These are phyloP conservation scores for Sebastolobus alascanus DNA, from an alignment of 2,797 vertebrate genomes.

Conservation along the genomic window DNA sequence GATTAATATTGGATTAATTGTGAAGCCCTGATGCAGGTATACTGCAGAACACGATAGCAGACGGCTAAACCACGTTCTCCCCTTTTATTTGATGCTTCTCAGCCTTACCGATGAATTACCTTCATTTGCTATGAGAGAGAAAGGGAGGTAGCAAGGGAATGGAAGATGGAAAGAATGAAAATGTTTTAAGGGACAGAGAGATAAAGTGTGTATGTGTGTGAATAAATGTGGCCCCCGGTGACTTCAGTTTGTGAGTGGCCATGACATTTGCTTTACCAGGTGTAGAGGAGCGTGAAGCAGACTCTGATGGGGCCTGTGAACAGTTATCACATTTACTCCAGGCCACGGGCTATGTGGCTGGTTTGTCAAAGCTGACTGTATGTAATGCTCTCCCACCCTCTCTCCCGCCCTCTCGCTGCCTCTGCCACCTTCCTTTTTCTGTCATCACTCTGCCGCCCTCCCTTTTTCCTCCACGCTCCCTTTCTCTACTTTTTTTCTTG, in stretches of 20 bases:
- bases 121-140: constrained; percentile 22
- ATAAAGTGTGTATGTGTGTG: constrained; percentile 43
- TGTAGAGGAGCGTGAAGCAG: constrained; percentile 75
- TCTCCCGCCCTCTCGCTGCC: constrained; percentile 32
- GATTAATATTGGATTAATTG: not conserved
- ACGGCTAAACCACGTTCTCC: not conserved
- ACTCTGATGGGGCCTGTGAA: constrained; percentile 74
- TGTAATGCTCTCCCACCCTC: constrained; percentile 50
- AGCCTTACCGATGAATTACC: constrained; percentile 21
- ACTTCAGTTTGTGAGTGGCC: constrained; percentile 69
- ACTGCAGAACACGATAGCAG: not conserved
- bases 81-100: constrained; percentile 34
- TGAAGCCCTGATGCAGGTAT: not conserved
- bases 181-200: constrained; percentile 40
- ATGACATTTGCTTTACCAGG: constrained; percentile 77
- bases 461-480: constrained; percentile 33
- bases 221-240: constrained; percentile 58
- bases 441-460: constrained; percentile 34
- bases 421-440: constrained; percentile 44
- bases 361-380: constrained; percentile 64
- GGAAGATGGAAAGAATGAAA: constrained; percentile 35
- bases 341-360: constrained; percentile 61
- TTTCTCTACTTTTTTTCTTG: constrained; percentile 48
- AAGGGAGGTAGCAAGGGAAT: not conserved
- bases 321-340: constrained; percentile 79